Evolutionary conservation across 1,140 invertebrate species (phyloP).

Genomic region (Drosophila arawakana): DNA sequence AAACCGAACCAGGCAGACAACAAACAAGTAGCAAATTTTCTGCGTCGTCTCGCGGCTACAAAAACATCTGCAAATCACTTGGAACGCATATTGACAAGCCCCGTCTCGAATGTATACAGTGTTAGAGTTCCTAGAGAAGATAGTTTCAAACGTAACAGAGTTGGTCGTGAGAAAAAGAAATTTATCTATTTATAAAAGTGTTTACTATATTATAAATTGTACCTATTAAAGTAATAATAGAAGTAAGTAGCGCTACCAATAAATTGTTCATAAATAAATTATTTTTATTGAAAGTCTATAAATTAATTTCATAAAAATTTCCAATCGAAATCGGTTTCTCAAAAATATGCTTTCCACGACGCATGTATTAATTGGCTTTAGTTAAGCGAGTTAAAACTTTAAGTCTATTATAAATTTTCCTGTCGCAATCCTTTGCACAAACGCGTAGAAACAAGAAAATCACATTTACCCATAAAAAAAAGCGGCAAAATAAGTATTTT

Average conservation of each 20-base stretch:
- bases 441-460: conserved; percentile 64
- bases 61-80: conserved; percentile 46
- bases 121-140: conserved; percentile 21
- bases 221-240: too few species aligned
- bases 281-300: too few species aligned
- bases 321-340: too few species aligned
- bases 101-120: conserved; percentile 10
- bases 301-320: too few species aligned
- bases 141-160: conserved; percentile 8
- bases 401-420: conserved; percentile 4
- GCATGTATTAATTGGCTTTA: neutral
- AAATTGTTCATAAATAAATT: too few species aligned
- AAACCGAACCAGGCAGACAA: conserved; percentile 23
- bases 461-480: conserved; percentile 65
- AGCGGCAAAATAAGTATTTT: conserved; percentile 50
- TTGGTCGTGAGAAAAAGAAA: conserved; percentile 18
- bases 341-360: neutral
- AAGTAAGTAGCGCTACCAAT: too few species aligned
- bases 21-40: conserved; percentile 57
- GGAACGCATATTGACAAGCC: conserved; percentile 48
- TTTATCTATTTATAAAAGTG: neutral
- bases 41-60: conserved; percentile 57
- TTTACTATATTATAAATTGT: too few species aligned
- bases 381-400: neutral
- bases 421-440: conserved; percentile 29